Percentiles rank a stretch among this genome's conserved stretches.
Conservation (phyloP, 2,113 vertebrate species). For the Antennarius striatus region DNA sequence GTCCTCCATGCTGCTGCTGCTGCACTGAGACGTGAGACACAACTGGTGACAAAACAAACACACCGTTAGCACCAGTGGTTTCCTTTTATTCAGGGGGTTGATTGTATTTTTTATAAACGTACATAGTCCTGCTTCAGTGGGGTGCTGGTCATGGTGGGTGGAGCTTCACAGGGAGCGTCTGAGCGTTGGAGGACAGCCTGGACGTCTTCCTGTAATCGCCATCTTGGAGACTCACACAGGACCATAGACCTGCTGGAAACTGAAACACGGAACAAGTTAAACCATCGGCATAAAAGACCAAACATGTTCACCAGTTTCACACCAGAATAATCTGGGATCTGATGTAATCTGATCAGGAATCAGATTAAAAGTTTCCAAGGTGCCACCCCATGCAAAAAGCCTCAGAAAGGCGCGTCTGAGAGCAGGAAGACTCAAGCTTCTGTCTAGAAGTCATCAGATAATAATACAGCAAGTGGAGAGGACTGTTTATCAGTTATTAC, state of each 20-base stretch:
- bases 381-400: too few relatives aligned
- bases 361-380: too few relatives aligned
- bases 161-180: constrained; percentile 40
- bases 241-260: constrained; percentile 38
- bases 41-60: constrained; percentile 51
- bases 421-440: background rate
- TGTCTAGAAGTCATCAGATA: too few relatives aligned
- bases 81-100: too few relatives aligned
- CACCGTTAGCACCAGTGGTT: background rate
- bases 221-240: constrained; percentile 68
- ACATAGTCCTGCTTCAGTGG: constrained; percentile 85
- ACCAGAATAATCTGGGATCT: too few relatives aligned
- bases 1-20: constrained; percentile 74
- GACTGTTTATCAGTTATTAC: too few relatives aligned
- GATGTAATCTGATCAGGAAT: too few relatives aligned
- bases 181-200: constrained; percentile 65
- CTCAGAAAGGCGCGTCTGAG: too few relatives aligned
- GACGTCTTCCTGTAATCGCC: constrained; percentile 76
- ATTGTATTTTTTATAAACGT: constrained; percentile 60
- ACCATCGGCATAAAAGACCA: background rate
- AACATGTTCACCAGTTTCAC: too few relatives aligned
- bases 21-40: constrained; percentile 80
- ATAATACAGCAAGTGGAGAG: too few relatives aligned
- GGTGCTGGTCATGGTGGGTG: constrained; percentile 80
- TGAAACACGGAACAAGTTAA: constrained; percentile 21